Evolutionary conservation across 2,888 invertebrate species (phyloP).

Genomic region (Nemurella pictetii): DNA sequence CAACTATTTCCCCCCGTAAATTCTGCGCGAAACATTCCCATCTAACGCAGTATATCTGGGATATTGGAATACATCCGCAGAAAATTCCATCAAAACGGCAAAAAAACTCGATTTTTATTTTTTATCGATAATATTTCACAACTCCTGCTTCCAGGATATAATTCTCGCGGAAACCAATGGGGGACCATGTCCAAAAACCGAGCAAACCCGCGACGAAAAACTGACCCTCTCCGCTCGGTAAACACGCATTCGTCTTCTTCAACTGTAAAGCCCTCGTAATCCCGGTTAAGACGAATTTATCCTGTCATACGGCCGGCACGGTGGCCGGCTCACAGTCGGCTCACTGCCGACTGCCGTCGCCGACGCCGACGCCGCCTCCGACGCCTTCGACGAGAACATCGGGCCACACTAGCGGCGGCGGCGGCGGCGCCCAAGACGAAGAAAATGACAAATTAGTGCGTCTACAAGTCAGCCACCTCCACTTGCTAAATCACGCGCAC

Average conservation of each 20-base stretch:
- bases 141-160: neutral
- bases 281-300: neutral
- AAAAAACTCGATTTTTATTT: no score
- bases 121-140: neutral
- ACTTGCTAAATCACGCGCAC: neutral
- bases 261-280: conserved; percentile 7
- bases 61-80: neutral
- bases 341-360: neutral
- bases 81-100: neutral
- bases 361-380: no score
- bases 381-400: no score
- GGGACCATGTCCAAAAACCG: neutral
- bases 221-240: neutral
- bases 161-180: neutral
- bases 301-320: neutral
- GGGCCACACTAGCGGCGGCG: neutral
- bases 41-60: neutral
- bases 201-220: neutral
- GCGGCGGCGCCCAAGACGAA: neutral
- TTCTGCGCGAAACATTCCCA: neutral
- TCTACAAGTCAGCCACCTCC: neutral
- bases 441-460: neutral
- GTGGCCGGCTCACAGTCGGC: neutral
- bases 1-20: neutral
- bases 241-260: conserved; percentile 22